These are phyloP conservation scores for Steatornis caripensis DNA, from an alignment of 2,113 vertebrate species.

Conservation along the genomic window DNA sequence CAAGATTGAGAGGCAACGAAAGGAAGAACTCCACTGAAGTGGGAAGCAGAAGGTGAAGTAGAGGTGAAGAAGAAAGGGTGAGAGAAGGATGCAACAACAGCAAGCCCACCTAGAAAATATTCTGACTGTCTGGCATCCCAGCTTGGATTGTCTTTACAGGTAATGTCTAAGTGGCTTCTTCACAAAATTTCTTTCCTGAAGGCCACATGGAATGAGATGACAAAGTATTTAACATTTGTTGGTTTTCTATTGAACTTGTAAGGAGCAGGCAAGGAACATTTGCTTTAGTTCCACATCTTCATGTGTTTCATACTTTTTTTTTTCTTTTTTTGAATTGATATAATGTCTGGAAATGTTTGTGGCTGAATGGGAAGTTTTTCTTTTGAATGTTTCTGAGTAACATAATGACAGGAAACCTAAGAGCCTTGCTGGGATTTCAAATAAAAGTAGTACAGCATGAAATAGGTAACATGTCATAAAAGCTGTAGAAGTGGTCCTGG, in stretches of 20 bases:
- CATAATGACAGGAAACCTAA: not conserved
- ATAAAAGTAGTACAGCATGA: not conserved
- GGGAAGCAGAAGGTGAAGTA: not conserved
- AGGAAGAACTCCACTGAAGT: not conserved
- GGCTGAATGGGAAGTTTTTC: not conserved
- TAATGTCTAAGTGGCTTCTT: not conserved
- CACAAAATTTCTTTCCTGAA: not conserved
- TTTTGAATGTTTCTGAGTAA: not conserved
- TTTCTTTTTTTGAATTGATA: not conserved
- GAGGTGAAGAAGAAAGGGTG: not conserved
- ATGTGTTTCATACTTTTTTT: not conserved
- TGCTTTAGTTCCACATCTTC: not conserved
- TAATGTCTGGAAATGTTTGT: not conserved
- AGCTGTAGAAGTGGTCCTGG: not conserved
- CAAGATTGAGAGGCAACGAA: not conserved
- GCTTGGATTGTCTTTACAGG: not conserved
- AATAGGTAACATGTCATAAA: not conserved
- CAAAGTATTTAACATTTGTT: not conserved
- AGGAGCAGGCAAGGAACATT: not conserved
- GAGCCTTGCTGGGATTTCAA: not conserved
- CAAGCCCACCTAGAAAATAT: not conserved
- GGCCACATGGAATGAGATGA: accelerated
- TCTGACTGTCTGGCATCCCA: not conserved
- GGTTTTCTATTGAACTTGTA: not conserved
- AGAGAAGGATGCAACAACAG: not conserved